phyloP scores from a whole-genome alignment of 2,797 vertebrate genomes.

The Fratercula arctica region DNA sequence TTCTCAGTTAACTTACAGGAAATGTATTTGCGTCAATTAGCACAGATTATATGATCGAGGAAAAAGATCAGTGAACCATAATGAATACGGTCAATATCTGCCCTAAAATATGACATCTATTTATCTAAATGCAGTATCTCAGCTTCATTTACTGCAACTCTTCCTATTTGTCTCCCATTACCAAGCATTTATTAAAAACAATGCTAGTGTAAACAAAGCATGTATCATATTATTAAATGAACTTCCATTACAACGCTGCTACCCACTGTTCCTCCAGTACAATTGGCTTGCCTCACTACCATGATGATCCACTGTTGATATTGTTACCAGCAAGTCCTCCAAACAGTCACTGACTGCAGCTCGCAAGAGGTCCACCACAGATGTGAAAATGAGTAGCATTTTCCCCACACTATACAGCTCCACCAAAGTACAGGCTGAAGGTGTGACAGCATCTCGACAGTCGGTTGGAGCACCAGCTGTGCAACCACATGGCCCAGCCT shows the following conservation, averaged over 20 bases:
- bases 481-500: background rate
- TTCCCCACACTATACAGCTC: background rate
- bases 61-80: background rate
- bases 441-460: background rate
- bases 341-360: background rate
- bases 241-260: background rate
- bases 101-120: background rate
- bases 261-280: background rate
- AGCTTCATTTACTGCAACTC: background rate
- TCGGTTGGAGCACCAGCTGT: background rate
- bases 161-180: background rate
- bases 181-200: background rate
- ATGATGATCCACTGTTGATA: background rate
- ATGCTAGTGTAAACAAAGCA: background rate
- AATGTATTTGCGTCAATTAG: background rate
- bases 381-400: background rate
- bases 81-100: background rate
- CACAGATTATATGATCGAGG: background rate
- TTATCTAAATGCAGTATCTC: background rate
- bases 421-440: background rate
- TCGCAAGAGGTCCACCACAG: background rate
- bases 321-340: background rate
- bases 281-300: background rate
- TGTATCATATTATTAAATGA: background rate
- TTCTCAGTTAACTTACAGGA: slow-evolving; percentile 6